Base-by-base conservation (phyloP, 64 coral and sea anemone genomes). In the Porites australiensis region DNA sequence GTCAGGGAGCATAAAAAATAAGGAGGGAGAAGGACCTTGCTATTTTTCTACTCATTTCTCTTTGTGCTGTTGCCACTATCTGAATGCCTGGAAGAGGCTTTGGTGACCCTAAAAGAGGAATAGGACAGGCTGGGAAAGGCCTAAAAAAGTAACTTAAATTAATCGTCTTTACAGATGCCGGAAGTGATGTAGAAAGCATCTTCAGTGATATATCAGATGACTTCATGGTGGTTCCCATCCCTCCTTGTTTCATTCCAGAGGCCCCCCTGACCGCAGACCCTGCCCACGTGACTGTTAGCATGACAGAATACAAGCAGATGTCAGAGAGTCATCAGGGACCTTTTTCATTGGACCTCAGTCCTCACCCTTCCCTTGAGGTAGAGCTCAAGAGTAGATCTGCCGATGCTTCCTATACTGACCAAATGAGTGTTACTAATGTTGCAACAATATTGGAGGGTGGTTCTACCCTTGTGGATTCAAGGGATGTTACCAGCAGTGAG, bases 181-280 rank as follows among this genome's bases (percentile, higher is more conserved):
- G 8, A 10, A 68, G 62, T 68, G 81, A 84, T 50, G 63, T 52
- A 3, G 63, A 84, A 50, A 84, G 81, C 63, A 27, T 84, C 44
- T 6, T 45, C 22, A 87, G 82, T 52, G 92, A 94, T 88, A 70
- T 50, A 19, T 98, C 95, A 43, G 78, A 79, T 5, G 92, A 98
- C 8, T 93, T 74, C 47, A 73, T 94, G 44, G 91, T 93, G 43
- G 95, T 98, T 58, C 92, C 91, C 44, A 75, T 98, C 77, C 95
- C 95, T 54, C 82, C 95, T 43, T 98, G 95, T 51, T 98, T 98
- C 71, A 68, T 91, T 55, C 91, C 95, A 75, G 88, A 97, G 66
- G 69, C 79, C 9, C 88, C 95, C 44, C 89, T 97, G n/a, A 74
- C 77, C 68, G 54, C 92, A 82, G 77, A 88, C 2, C 95, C 95